These are phyloP conservation scores for Caenorhabditis remanei DNA, from an alignment of 1,140 invertebrate genomes.

Conservation along the genomic window DNA sequence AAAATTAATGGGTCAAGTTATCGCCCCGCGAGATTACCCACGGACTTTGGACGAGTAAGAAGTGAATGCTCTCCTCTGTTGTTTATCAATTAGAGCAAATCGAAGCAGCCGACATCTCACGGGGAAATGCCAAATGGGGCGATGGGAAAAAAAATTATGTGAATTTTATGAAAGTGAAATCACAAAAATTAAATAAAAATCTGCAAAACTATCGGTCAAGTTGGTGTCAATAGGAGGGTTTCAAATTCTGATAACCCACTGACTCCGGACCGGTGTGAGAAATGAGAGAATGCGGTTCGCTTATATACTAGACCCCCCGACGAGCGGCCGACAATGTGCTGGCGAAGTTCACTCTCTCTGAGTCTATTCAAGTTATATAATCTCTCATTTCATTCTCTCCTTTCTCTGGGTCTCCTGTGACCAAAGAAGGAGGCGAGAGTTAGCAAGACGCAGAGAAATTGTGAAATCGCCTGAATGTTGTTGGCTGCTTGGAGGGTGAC, in stretches of 20 bases:
- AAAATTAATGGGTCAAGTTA: not conserved
- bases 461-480: not conserved
- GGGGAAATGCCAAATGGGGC: too few relatives aligned
- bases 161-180: too few relatives aligned
- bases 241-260: not conserved
- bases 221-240: slow-evolving; percentile 4
- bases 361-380: not conserved
- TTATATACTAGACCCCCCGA: not conserved
- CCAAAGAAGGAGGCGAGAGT: too few relatives aligned
- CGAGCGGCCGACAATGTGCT: not conserved
- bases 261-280: slow-evolving; percentile 1
- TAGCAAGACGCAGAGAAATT: not conserved
- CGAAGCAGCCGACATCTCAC: too few relatives aligned
- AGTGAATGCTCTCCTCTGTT: too few relatives aligned
- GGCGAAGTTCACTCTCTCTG: not conserved
- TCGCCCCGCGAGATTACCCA: too few relatives aligned
- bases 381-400: not conserved
- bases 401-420: too few relatives aligned
- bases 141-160: too few relatives aligned
- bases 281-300: not conserved
- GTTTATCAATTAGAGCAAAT: too few relatives aligned
- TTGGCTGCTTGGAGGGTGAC: not conserved
- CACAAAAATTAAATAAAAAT: too few relatives aligned
- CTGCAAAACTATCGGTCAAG: not conserved
- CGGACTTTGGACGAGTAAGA: too few relatives aligned